Evolutionary conservation across 2,888 invertebrate species (phyloP).

Genomic region (Eucera pruinosa): DNA sequence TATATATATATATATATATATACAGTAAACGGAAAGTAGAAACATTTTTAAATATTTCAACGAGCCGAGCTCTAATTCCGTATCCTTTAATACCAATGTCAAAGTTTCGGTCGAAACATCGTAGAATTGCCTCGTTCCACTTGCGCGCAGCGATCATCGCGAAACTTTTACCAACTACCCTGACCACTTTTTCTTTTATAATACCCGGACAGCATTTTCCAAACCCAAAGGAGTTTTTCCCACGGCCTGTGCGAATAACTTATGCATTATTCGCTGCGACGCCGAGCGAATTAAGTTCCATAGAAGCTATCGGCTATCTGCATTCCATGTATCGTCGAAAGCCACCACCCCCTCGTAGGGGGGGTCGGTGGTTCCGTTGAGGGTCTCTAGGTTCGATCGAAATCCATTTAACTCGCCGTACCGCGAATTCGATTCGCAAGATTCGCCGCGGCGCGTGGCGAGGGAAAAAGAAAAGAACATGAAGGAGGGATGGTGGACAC

Average conservation of each 20-base stretch:
- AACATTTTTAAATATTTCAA: no score
- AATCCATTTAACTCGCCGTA: conserved; percentile 54
- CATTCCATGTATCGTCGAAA: not conserved
- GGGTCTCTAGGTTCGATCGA: conserved; percentile 44
- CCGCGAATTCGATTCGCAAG: conserved; percentile 57
- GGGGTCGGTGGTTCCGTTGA: not conserved
- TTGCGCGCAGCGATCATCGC: not conserved
- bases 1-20: no score
- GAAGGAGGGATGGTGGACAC: not conserved
- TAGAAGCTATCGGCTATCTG: conserved; percentile 3
- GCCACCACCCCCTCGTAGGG: no score
- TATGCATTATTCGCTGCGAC: conserved; percentile 61
- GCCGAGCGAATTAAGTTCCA: conserved; percentile 35
- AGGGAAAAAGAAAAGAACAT: conserved; percentile 25
- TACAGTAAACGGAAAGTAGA: no score
- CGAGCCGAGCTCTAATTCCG: no score
- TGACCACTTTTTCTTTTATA: not conserved
- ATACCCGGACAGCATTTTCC: not conserved
- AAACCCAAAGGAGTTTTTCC: conserved; percentile 16
- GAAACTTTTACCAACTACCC: not conserved
- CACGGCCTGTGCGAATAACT: conserved; percentile 35
- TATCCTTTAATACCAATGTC: not conserved
- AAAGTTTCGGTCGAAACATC: conserved; percentile 3
- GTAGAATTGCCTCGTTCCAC: not conserved
- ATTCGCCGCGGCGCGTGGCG: conserved; percentile 32